Conservation (phyloP, 2,888 invertebrate genomes). For the Eupithecia abbreviata region DNA sequence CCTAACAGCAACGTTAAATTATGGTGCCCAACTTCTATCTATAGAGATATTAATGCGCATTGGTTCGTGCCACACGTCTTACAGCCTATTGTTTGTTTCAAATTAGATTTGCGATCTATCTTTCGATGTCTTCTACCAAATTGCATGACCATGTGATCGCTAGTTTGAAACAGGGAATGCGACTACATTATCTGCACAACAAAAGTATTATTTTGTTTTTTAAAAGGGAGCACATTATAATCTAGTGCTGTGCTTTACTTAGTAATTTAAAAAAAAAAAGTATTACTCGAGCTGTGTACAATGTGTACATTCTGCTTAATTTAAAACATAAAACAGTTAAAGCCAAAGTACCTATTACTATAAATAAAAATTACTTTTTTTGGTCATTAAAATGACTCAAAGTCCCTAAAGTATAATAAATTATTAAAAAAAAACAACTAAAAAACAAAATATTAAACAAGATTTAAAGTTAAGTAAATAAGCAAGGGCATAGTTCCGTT, state of each 20-base stretch:
- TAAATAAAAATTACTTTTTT: neutral
- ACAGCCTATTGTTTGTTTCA: conserved; percentile 68
- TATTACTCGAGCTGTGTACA: neutral
- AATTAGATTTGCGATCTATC: conserved; percentile 46
- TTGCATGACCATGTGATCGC: conserved; percentile 16
- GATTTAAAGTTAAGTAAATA: neutral
- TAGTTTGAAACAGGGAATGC: neutral
- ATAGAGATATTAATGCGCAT: conserved; percentile 27
- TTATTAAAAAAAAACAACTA: neutral
- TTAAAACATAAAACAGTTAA: neutral
- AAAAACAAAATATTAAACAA: neutral
- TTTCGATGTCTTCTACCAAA: conserved; percentile 19
- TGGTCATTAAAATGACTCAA: too few species aligned
- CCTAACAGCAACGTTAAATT: conserved; percentile 7
- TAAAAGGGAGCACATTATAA: neutral
- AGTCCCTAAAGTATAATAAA: too few species aligned
- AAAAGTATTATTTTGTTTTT: neutral
- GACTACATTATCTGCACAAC: neutral
- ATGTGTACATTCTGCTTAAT: neutral
- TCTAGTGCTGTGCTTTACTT: neutral
- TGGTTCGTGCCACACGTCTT: conserved; percentile 50
- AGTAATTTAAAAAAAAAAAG: neutral
- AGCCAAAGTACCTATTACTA: neutral
- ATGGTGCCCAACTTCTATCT: conserved; percentile 8
- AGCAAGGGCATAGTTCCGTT: neutral